These are phyloP conservation scores for Dasysyrphus albostriatus DNA, from an alignment of 2,888 invertebrate species.

Conservation along the genomic window DNA sequence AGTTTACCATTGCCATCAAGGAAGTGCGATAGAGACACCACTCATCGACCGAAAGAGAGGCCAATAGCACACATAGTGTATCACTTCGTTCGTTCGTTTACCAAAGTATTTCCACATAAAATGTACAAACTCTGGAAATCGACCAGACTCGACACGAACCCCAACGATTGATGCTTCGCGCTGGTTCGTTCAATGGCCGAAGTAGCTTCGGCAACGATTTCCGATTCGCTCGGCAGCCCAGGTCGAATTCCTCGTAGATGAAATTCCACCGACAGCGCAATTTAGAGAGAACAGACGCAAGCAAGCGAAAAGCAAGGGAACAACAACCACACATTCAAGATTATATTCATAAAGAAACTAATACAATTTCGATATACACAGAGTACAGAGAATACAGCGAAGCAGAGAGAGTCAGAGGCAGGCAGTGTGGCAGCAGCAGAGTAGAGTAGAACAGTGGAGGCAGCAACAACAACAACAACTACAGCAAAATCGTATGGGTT, in stretches of 20 bases:
- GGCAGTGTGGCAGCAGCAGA: constrained; percentile 31
- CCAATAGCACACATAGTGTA: constrained; percentile 76
- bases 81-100: constrained; percentile 77
- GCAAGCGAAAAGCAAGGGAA: constrained; percentile 80
- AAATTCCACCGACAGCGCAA: constrained; percentile 78
- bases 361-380: constrained; percentile 78
- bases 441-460: constrained; percentile 38
- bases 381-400: constrained; percentile 40
- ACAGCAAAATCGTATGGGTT: constrained; percentile 39
- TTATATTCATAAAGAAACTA: constrained; percentile 79
- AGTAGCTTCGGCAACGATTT: constrained; percentile 53
- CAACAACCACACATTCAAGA: constrained; percentile 78
- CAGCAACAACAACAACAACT: constrained; percentile 48
- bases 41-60: constrained; percentile 58
- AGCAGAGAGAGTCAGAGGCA: constrained; percentile 36
- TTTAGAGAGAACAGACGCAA: constrained; percentile 79
- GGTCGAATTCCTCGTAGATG: constrained; percentile 78
- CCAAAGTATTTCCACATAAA: constrained; percentile 76
- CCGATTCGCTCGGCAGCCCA: constrained; percentile 69
- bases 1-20: constrained; percentile 63
- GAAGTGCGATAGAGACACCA: constrained; percentile 67
- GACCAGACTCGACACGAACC: constrained; percentile 57
- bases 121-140: constrained; percentile 70
- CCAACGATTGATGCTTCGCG: constrained; percentile 67
- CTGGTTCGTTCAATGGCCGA: constrained; percentile 35